Base-by-base conservation (phyloP, 2,888 invertebrate species). In the Rhynchonema sp. region DNA sequence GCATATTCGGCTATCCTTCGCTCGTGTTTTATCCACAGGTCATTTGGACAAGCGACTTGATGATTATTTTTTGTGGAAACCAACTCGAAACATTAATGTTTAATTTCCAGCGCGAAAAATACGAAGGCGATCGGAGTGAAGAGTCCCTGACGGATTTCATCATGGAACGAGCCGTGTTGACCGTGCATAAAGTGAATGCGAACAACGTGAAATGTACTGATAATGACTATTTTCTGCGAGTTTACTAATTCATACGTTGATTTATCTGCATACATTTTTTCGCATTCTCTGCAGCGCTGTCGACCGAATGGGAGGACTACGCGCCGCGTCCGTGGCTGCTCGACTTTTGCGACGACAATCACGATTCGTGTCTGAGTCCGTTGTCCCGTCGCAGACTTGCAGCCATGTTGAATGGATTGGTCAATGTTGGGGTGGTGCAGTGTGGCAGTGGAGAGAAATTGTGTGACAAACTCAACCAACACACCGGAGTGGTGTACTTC, bases 1-100 rank as follows among this genome's bases (percentile, higher is more conserved):
- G 82, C 63, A 84, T 88, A 63, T 75, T 78, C 67, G 80, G 82
- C 66, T 88, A 86, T 74, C 88, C 88, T 0, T 81, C 85, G 0
- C 76, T 88, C 25, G 73, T 86, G 20, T 80, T 84, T 68, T 87
- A 80, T 69, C 80, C 81, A 30, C 71, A 74, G 69, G 81, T 80
- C 70, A n/a, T n/a, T n/a, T n/a, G n/a, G n/a, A n/a, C n/a, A n/a
- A n/a, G n/a, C n/a, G n/a, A n/a, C n/a, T n/a, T n/a, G n/a, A n/a
- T n/a, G n/a, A n/a, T n/a, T n/a, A n/a, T n/a, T n/a, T n/a, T n/a
- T n/a, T n/a, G n/a, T n/a, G n/a, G n/a, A n/a, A n/a, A n/a, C n/a
- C n/a, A n/a, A n/a, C n/a, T n/a, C n/a, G n/a, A n/a, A n/a, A n/a
- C n/a, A n/a, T n/a, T n/a, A n/a, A n/a, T n/a, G n/a, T n/a, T n/a